phyloP scores from a whole-genome alignment of 2,888 invertebrate species.

The Acrocera orbiculus region DNA sequence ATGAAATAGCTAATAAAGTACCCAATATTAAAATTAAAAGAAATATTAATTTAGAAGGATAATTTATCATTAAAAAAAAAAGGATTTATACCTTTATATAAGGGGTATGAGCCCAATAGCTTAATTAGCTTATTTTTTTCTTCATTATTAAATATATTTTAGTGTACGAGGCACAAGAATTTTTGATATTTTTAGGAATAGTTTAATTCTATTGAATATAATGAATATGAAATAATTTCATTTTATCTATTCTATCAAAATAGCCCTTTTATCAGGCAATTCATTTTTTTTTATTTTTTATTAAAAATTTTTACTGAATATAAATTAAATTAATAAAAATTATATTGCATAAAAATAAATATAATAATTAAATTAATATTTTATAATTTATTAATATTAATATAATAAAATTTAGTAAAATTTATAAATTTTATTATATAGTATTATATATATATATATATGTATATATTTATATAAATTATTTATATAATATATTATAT shows the following conservation, averaged over 20 bases:
- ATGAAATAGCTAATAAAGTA: constrained; percentile 34
- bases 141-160: constrained; percentile 36
- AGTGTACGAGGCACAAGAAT: constrained; percentile 43
- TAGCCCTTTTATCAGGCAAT: constrained; percentile 42
- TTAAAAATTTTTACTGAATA: constrained; percentile 3
- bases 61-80: constrained; percentile 36
- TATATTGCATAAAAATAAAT: neutral
- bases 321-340: constrained; percentile 3
- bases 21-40: constrained; percentile 32
- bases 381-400: neutral
- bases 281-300: constrained; percentile 15
- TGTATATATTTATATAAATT: too few species aligned
- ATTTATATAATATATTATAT: constrained; percentile 2
- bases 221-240: constrained; percentile 19
- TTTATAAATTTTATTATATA: neutral
- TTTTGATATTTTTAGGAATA: constrained; percentile 42
- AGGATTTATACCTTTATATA: constrained; percentile 31
- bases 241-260: constrained; percentile 43
- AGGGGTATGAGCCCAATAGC: constrained; percentile 34
- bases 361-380: neutral
- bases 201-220: constrained; percentile 43
- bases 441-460: neutral
- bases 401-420: neutral
- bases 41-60: constrained; percentile 35
- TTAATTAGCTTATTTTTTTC: constrained; percentile 38